Percentiles rank a stretch among this genome's conserved stretches.
These are phyloP conservation scores for Aproaerema taeniolella DNA, from an alignment of 2,888 invertebrate species.

Conservation along the genomic window DNA sequence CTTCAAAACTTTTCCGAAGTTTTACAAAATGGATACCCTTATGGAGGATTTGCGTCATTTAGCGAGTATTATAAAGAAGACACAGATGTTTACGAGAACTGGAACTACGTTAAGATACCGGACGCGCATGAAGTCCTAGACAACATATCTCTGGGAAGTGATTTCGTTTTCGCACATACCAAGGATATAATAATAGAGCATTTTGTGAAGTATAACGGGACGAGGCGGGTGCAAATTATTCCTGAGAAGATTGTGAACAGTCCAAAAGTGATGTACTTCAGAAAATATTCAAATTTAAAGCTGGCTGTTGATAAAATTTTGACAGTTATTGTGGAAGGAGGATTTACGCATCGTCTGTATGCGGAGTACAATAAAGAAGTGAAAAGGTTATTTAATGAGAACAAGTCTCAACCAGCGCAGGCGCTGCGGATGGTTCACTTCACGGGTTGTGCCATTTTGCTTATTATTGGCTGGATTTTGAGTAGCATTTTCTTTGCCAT, in stretches of 20 bases:
- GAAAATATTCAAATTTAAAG: conserved; percentile 36
- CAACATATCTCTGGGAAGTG: conserved; percentile 31
- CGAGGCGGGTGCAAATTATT: conserved; percentile 38
- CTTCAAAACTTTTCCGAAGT: conserved; percentile 33
- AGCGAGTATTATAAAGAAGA: conserved; percentile 42
- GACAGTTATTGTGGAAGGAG: conserved; percentile 36
- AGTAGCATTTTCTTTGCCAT: conserved; percentile 36
- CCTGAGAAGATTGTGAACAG: conserved; percentile 46
- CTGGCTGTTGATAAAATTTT: conserved; percentile 32
- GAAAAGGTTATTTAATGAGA: conserved; percentile 21
- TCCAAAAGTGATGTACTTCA: conserved; percentile 46
- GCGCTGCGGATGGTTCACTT: conserved; percentile 34
- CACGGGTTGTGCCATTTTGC: conserved; percentile 30
- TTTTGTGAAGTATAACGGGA: conserved; percentile 32
- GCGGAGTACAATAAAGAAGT: conserved; percentile 25
- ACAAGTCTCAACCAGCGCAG: conserved; percentile 10
- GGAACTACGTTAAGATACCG: conserved; percentile 27
- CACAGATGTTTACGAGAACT: conserved; percentile 34
- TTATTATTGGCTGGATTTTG: conserved; percentile 36
- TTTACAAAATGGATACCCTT: conserved; percentile 29
- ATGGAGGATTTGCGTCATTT: conserved; percentile 36
- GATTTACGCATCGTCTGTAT: conserved; percentile 34
- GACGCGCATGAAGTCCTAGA: conserved; percentile 30
- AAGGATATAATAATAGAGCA: conserved; percentile 35
- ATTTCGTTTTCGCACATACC: conserved; percentile 43